phyloP scores from a whole-genome alignment of 2,113 vertebrate genomes.

The Ciconia stormi region DNA sequence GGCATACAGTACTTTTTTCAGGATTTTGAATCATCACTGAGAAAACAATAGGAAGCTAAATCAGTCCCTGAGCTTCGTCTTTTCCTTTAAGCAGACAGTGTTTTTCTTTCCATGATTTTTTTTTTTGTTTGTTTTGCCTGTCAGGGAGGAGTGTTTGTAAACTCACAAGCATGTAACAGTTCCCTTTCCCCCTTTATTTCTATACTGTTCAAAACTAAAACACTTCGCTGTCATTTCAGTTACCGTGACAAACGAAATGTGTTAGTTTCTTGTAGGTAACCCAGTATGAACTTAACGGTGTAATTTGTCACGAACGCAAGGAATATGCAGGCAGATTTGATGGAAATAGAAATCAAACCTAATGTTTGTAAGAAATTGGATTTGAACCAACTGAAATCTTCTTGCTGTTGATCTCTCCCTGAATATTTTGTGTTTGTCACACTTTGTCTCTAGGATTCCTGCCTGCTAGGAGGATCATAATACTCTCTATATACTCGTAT shows the following conservation, averaged over 20 bases:
- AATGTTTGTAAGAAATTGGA: slow-evolving; percentile 2
- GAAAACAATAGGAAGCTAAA: slow-evolving; percentile 44
- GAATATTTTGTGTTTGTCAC: background rate
- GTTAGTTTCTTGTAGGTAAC: background rate
- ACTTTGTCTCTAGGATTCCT: background rate
- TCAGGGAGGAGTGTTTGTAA: slow-evolving; percentile 21
- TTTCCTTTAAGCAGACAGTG: background rate
- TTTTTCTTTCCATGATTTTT: background rate
- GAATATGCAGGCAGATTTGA: background rate
- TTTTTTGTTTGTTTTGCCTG: slow-evolving; percentile 36
- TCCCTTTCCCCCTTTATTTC: background rate
- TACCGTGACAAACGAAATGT: background rate
- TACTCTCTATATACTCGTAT: background rate
- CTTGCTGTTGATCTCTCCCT: background rate
- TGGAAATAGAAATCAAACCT: background rate
- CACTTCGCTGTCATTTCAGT: slow-evolving; percentile 15
- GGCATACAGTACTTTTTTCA: background rate
- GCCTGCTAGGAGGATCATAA: background rate
- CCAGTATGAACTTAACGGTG: background rate
- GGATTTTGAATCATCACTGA: slow-evolving; percentile 21
- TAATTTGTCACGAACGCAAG: background rate
- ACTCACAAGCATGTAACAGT: background rate
- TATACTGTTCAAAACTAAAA: background rate
- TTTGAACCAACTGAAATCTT: slow-evolving; percentile 18
- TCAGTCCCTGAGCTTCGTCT: background rate